Percentiles rank a stretch among this genome's conserved stretches.
These are phyloP conservation scores for Actinia equina DNA, from an alignment of 64 coral and sea anemone genomes.

Conservation along the genomic window DNA sequence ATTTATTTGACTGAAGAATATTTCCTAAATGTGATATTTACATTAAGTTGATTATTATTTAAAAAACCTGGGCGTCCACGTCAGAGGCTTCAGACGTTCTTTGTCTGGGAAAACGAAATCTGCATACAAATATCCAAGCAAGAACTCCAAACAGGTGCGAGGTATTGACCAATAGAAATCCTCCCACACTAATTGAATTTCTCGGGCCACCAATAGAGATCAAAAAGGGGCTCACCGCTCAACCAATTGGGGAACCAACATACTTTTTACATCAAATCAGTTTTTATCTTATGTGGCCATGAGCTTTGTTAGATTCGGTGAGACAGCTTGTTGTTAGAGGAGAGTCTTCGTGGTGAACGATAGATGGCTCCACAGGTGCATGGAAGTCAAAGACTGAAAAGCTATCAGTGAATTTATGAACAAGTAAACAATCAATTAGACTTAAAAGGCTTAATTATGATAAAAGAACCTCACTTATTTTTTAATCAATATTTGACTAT, in stretches of 20 bases:
- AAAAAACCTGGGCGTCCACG: background rate
- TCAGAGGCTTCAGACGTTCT: constrained; percentile 2
- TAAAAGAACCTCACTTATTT: background rate
- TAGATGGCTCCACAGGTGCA: background rate
- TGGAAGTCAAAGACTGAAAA: background rate
- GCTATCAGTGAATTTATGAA: background rate
- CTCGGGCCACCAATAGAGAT: background rate
- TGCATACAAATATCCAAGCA: background rate
- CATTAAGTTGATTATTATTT: background rate
- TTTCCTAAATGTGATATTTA: constrained; percentile 10
- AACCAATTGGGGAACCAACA: background rate
- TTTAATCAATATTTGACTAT: background rate
- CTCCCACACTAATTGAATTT: background rate
- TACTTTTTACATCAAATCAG: background rate
- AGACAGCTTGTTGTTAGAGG: background rate
- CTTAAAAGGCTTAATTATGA: constrained; percentile 2
- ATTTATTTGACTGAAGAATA: background rate
- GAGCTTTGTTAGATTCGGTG: background rate
- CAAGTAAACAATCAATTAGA: background rate
- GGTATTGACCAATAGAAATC: background rate
- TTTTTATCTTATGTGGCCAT: background rate
- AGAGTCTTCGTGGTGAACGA: background rate
- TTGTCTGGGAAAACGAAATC: background rate
- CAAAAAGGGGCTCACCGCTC: background rate
- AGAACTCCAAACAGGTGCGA: background rate